Evolutionary conservation across 1,140 invertebrate genomes (phyloP), one percentile per base, ranked within the genome.

Genomic region (Cephus cinctus): DNA sequence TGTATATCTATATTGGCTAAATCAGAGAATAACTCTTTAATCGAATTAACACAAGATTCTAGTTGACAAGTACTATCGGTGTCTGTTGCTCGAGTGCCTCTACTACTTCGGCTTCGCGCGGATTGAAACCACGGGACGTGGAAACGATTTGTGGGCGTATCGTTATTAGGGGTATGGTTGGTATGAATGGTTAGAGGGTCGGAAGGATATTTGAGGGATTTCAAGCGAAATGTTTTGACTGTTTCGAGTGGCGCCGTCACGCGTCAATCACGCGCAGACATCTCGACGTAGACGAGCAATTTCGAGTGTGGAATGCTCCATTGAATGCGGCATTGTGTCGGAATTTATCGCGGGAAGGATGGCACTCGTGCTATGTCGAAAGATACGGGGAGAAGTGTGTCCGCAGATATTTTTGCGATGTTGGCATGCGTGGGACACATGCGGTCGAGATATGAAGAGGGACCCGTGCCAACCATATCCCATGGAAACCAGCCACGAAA

Each of bases 191-290:
- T n/a, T n/a, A n/a, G n/a, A n/a, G n/a, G n/a, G n/a, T n/a, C n/a
- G n/a, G n/a, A n/a, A n/a, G n/a, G n/a, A n/a, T n/a, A n/a, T n/a
- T n/a, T n/a, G n/a, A n/a, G n/a, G n/a, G n/a, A n/a, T n/a, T n/a
- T n/a, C n/a, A n/a, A 51, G 50, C 54, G 54, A 58, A 62, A 62
- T 62, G 59, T 64, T 64, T 64, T 64, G 61, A 64, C 60, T 64
- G 60, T 64, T 64, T 62, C 61, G 61, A 64, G 61, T 62, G 57
- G 47, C 25, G 43, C 47, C 54, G 59, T 63, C 61, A 52, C 41
- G 45, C 50, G 61, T 64, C 61, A 59, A 62, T 64, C 61, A 64
- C 45, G 19, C 30, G 41, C 61, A 64, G 61, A 57, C 59, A 44
- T 59, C 45, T 43, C 48, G 59, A 62, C 61, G 59, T 60, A 57